Evolutionary conservation across 2,113 vertebrate species (phyloP).

Genomic region (Himantopus leucocephalus): DNA sequence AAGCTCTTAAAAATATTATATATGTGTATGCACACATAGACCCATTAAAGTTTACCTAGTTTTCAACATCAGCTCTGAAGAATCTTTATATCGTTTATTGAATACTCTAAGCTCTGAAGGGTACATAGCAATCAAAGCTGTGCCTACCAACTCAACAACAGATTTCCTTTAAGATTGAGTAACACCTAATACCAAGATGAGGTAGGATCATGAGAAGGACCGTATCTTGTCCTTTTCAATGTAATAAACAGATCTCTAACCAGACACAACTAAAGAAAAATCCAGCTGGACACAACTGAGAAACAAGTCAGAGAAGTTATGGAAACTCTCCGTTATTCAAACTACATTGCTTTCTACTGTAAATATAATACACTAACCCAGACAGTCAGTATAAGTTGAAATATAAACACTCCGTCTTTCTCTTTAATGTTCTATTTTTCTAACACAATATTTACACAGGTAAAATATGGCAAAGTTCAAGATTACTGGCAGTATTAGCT

Average conservation of each 20-base stretch:
- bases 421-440: neutral
- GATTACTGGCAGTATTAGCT: neutral
- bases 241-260: neutral
- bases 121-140: neutral
- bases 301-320: neutral
- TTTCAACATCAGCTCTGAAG: neutral
- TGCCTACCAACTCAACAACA: neutral
- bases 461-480: neutral
- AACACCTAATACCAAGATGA: neutral
- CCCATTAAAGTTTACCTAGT: neutral
- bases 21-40: neutral
- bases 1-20: neutral
- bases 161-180: neutral
- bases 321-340: neutral
- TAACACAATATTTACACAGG: neutral
- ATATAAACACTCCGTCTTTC: neutral
- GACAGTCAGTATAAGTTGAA: rapidly evolving
- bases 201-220: neutral
- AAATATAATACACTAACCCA: neutral
- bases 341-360: neutral
- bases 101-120: neutral
- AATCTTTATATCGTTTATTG: neutral
- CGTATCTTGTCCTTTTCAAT: neutral
- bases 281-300: neutral
- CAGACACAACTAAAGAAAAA: neutral